Percentiles rank a stretch among this genome's conserved stretches.
phyloP scores from a whole-genome alignment of 2,888 invertebrate genomes.

The Athrips mouffetella region DNA sequence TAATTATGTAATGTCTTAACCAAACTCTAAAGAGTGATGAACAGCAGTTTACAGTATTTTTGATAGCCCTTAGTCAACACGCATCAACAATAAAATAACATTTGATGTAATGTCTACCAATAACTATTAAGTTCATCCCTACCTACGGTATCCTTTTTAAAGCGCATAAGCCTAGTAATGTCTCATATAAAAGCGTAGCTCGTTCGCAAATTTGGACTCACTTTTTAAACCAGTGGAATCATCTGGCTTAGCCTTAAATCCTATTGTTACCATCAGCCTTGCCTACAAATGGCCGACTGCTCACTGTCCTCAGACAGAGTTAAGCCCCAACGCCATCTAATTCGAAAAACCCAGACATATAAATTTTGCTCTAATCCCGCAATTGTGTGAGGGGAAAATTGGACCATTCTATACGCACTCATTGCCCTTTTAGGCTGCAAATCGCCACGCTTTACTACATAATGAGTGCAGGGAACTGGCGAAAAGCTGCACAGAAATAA shows the following conservation, averaged over 20 bases:
- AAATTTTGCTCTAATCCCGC: conserved; percentile 71
- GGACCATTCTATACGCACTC: conserved; percentile 62
- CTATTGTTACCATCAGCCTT: conserved; percentile 44
- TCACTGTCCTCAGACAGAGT: conserved; percentile 54
- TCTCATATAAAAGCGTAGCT: not conserved
- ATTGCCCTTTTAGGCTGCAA: conserved; percentile 54
- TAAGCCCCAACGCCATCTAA: conserved; percentile 59
- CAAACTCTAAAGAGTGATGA: no score
- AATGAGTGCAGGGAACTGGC: conserved; percentile 49
- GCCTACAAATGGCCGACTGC: conserved; percentile 50
- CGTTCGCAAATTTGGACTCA: conserved; percentile 17
- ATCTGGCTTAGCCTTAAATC: conserved; percentile 26
- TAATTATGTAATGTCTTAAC: no score
- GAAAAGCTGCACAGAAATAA: conserved; percentile 39
- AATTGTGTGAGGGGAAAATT: conserved; percentile 69
- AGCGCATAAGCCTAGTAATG: not conserved
- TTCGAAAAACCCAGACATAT: conserved; percentile 76
- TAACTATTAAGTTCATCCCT: no score
- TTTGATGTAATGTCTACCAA: no score
- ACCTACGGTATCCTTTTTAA: no score
- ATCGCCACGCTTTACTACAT: conserved; percentile 60
- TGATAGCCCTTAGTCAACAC: no score
- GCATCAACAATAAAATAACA: no score
- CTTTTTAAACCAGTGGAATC: conserved; percentile 20
- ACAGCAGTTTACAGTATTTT: no score